A percentile compares a stretch with the other conserved stretches of the same genome.
phyloP scores from a whole-genome alignment of 2,888 invertebrate species.

The Notodonta ziczac region DNA sequence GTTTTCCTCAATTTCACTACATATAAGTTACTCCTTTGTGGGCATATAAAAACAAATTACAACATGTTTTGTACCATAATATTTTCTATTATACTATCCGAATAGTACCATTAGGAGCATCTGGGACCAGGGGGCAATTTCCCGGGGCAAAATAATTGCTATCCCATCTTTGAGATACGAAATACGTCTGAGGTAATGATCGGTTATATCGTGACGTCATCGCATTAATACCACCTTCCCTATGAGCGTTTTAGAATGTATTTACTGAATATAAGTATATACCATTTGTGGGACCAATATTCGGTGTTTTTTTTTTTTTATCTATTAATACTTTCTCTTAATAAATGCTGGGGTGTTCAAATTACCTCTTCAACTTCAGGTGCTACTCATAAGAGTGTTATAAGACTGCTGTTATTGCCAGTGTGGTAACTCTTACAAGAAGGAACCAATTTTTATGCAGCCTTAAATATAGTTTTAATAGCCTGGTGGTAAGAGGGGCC shows the following conservation, averaged over 20 bases:
- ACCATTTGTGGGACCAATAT: too few relatives aligned
- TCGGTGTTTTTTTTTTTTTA: neutral
- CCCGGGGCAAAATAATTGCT: slow-evolving; percentile 2
- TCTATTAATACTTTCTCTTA: too few relatives aligned
- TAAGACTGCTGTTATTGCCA: too few relatives aligned
- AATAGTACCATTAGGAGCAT: slow-evolving; percentile 2
- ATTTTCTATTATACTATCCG: neutral
- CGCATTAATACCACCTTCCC: neutral
- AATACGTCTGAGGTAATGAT: neutral
- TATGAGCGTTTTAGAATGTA: neutral
- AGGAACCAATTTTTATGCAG: too few relatives aligned
- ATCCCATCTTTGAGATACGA: slow-evolving; percentile 1
- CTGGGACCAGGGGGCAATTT: slow-evolving; percentile 1
- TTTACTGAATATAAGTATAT: neutral
- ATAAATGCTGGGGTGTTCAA: too few relatives aligned
- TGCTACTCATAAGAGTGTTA: too few relatives aligned
- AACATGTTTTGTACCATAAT: neutral
- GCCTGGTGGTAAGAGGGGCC: too few relatives aligned
- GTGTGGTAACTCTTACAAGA: too few relatives aligned
- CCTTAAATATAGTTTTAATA: too few relatives aligned
- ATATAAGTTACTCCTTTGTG: neutral
- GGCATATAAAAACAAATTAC: slow-evolving; percentile 3
- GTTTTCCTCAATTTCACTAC: too few relatives aligned
- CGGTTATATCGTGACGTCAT: slow-evolving; percentile 5
- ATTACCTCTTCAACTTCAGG: too few relatives aligned